These are phyloP conservation scores for Heteromurus nitidus DNA, from an alignment of 2,888 invertebrate genomes.

Conservation along the genomic window DNA sequence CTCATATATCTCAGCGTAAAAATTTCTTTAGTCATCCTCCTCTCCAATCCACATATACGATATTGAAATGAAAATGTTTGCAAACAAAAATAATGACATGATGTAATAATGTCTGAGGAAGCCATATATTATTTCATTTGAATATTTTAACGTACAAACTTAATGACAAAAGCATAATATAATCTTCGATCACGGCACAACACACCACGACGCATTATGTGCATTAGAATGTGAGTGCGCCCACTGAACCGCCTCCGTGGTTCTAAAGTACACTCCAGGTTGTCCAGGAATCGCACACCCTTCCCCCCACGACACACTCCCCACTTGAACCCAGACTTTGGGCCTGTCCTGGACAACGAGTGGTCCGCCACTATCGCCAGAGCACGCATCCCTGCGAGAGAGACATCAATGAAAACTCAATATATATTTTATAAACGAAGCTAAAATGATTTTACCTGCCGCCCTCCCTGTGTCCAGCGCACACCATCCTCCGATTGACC, in stretches of 20 bases:
- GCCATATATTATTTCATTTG: too few species aligned
- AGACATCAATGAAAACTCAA: too few species aligned
- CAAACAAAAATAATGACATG: too few species aligned
- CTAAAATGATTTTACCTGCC: too few species aligned
- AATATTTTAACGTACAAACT: too few species aligned
- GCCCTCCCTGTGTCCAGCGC: conserved; percentile 69
- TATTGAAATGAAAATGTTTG: too few species aligned
- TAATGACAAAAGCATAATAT: too few species aligned
- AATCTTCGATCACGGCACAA: conserved; percentile 42
- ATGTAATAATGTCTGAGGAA: too few species aligned
- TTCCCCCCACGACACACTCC: conserved; percentile 70
- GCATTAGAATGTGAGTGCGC: conserved; percentile 58
- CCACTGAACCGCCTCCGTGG: conserved; percentile 69
- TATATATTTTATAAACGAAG: too few species aligned
- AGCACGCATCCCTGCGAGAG: conserved; percentile 68
- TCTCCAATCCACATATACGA: too few species aligned
- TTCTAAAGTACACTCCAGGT: conserved; percentile 70
- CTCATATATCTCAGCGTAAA: too few species aligned
- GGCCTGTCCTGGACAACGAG: conserved; percentile 54
- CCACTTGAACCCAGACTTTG: conserved; percentile 68
- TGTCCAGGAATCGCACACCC: conserved; percentile 64
- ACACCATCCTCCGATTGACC: conserved; percentile 70
- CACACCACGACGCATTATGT: conserved; percentile 64
- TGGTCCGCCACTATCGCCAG: conserved; percentile 63
- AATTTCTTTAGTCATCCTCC: too few species aligned